Conservation (phyloP, 2,888 invertebrate genomes). For the Parascotia fuliginaria region DNA sequence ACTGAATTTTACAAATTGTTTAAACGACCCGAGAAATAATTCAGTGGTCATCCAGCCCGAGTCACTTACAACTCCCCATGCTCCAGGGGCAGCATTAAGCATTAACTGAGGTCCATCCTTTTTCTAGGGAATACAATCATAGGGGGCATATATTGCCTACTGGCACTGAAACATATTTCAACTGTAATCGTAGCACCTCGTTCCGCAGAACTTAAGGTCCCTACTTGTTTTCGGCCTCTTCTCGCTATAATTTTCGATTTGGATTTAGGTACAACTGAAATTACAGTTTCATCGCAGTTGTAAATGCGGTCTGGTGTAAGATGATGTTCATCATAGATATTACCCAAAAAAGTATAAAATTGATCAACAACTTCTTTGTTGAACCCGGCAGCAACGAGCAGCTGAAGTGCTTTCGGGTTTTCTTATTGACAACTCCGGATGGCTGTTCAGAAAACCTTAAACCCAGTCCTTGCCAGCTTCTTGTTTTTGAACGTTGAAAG, state of each 20-base stretch:
- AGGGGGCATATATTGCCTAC: not conserved
- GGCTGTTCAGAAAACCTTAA: not conserved
- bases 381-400: not conserved
- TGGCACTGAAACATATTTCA: not conserved
- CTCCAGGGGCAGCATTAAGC: not conserved
- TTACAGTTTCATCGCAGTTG: not conserved
- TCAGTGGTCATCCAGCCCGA: not conserved
- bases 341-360: not conserved
- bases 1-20: slow-evolving; percentile 42
- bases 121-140: not conserved
- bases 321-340: not conserved
- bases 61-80: not conserved
- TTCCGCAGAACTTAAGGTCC: not conserved
- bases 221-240: not conserved
- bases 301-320: not conserved
- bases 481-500: not conserved
- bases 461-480: not conserved
- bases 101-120: not conserved
- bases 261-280: not conserved
- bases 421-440: not conserved
- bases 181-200: not conserved
- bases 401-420: not conserved
- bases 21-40: slow-evolving; percentile 1
- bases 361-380: not conserved
- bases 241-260: not conserved